Base-by-base conservation (phyloP, 2,888 invertebrate genomes). In the Conus canariensis region DNA sequence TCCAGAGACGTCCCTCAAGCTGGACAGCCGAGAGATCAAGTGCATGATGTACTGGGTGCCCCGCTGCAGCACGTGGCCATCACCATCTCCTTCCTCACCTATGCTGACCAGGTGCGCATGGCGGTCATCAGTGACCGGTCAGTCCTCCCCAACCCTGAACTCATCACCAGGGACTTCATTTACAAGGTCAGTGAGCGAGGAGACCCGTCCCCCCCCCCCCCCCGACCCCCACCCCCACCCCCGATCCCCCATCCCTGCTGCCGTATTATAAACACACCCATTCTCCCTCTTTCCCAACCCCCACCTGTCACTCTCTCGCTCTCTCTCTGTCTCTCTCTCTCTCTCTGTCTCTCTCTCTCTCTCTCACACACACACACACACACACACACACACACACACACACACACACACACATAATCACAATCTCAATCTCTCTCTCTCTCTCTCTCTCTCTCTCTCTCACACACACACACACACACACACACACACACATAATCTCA, bases 81-180 rank as follows among this genome's bases (percentile, higher is more conserved):
- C 60, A 96, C 97, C 1, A 96, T 97, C 70, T 97, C 97, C 14
- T 96, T 97, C 90, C 96, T 97, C 92, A 97, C 97, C 77, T 97
- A 97, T 93, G 96, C 96, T 19, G 97, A 97, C 92, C 96, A 96
- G 92, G 95, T 97, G 80, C 96, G 96, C 91, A 95, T 97, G 92
- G 96, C 97, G 19, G 97, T 97, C 64, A 95, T 97, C n/a, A 96
- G 97, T 8, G 96, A 97, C 91, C 93, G 95, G 87, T 95, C 95
- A 45, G 95, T 96, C 30, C 93, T 96, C 30, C 95, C 96, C 8
- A 95, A 96, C 90, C 96, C 96, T 2, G 94, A 96, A 80, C 91
- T 95, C 22, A 92, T 96, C 70, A 95, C 96, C 60, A 94, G 94
- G 77, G 95, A 96, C 91, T 96, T 96, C 93, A 94, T 94, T 59